Base-by-base conservation (phyloP, 2,113 vertebrate genomes). In the Microcebus murinus region DNA sequence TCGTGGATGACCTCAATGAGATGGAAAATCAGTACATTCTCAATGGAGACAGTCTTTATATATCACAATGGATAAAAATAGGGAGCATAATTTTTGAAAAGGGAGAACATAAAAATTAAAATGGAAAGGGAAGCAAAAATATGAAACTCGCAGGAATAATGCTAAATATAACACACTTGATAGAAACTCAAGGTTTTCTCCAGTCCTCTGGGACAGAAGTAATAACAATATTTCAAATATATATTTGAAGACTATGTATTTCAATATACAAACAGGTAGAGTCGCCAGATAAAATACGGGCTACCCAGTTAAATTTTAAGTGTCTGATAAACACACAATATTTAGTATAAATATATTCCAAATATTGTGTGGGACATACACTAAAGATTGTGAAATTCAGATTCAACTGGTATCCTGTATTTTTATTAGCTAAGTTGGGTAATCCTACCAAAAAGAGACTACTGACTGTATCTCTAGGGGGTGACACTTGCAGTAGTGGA, bases 11-110 rank as follows among this genome's bases (percentile, higher is more conserved):
- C 55, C 36, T 92, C 45, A 31, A 23, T 68, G 29, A 68, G 52
- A 29, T 27, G 31, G 23, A 34, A 81, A 57, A 52, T 34, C 17
- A 31, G 83, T 18, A 7, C n/a, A 17, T 91, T 76, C 83, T 81
- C 57, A 68, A 1, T 23, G 23, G 85, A 83, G 67, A 74, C 6
- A 11, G n/a, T 23, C 55, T 85, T 81, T 63, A 27, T 77, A 48
- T 82, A 83, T 48, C n/a, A 29, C 23, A 34, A n/a, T 87, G 95
- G 84, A 77, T n/a, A 67, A 86, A 92, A 92, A 76, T 27, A 34
- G 45, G 27, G 52, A 61, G 31, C 17, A 13, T 34, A 2, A 18
- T 88, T 67, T 63, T 83, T 67, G 15, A 42, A 85, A 89, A 63
- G 52, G n/a, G 68, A 92, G n/a, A 55, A n/a, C 13, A 45, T 81